Conservation (phyloP, 1,140 invertebrate genomes). For the Phymastichus coffea region DNA sequence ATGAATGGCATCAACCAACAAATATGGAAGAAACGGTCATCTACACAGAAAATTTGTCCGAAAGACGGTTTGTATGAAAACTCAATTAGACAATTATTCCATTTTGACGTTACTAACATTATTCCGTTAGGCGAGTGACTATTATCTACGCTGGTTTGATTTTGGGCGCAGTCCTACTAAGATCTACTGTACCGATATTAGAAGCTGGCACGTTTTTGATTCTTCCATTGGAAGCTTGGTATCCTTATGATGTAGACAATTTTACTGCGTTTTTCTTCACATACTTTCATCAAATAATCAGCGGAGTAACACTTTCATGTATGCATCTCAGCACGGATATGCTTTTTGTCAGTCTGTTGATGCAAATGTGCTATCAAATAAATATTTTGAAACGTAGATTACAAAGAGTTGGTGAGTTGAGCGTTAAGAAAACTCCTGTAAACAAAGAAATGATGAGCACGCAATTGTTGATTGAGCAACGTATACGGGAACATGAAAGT, state of each 20-base stretch:
- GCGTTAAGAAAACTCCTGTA: background rate
- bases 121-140: background rate
- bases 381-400: background rate
- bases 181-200: background rate
- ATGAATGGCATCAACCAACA: background rate
- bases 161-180: background rate
- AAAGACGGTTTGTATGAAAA: background rate
- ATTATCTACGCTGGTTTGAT: background rate
- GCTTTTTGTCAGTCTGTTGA: background rate
- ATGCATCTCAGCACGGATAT: background rate
- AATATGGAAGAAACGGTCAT: background rate
- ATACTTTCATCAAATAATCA: slow-evolving; percentile 1
- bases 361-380: slow-evolving; percentile 2
- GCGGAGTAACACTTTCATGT: background rate
- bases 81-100: no score
- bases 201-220: background rate
- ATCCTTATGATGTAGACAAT: background rate
- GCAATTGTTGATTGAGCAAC: background rate
- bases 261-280: background rate
- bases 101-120: no score
- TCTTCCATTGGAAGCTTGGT: slow-evolving; percentile 7
- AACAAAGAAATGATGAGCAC: background rate
- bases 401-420: background rate
- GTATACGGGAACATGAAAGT: background rate
- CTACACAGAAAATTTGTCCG: background rate